Evolutionary conservation across 2,113 vertebrate genomes (phyloP), one percentile per base, ranked within the genome.

Genomic region (Noturus placidus): DNA sequence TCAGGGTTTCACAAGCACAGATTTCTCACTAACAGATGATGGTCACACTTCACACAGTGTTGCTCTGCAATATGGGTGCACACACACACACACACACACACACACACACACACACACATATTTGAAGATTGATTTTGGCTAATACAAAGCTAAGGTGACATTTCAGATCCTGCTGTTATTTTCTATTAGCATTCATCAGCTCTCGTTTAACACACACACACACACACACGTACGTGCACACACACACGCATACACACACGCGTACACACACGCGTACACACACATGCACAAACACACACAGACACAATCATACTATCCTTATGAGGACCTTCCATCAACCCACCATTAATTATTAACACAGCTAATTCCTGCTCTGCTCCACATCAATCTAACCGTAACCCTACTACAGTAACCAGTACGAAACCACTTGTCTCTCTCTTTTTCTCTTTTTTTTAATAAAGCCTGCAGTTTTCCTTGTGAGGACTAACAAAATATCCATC

Each of bases 141-240:
- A 85, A 85, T 56, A 35, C 50, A 42, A 35, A 59, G 83, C 20
- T 5, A 25, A 59, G 83, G 10, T 42, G 83, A 72, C 67, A 27
- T 74, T 35, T 35, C 10, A 38, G 35, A 19, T 85, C 19, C 70
- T 27, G 72, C 72, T 25, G 69, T 76, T 63, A 72, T 59, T 61
- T 74, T 85, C 35, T 56, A 74, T 85, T 20, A 74, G 25, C 38
- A n/a, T 77, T 61, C 54, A 25, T 15, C 22, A 84, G 83, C 67
- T 35, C 33, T 84, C 17, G 52, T 52, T 33, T 50, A n/a, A n/a
- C 17, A 30, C n/a, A 22, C n/a, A 52, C 15, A 74, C 10, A 57
- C 52, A 38, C 38, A 25, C 70, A 46, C 70, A 20, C 67, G 35
- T 30, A 69, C 65, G 33, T n/a, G 33, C 65, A 67, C 65, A 67